Conservation (phyloP, 1,140 invertebrate species). For the Sarcophaga bullata region DNA sequence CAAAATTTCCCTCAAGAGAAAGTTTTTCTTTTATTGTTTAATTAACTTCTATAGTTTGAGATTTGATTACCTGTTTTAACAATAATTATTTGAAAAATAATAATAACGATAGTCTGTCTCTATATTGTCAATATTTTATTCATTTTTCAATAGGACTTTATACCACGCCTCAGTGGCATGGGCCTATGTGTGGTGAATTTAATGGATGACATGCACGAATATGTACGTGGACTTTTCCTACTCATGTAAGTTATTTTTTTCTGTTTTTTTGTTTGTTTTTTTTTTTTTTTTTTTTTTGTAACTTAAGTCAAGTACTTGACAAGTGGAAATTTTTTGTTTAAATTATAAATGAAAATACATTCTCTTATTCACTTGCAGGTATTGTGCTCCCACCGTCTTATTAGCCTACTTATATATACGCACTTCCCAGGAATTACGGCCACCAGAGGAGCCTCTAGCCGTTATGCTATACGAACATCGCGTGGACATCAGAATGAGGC, state of each 20-base stretch:
- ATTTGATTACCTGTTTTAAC: too few species aligned
- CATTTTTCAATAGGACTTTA: constrained; percentile 66
- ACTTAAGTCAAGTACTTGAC: not conserved
- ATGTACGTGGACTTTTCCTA: constrained; percentile 71
- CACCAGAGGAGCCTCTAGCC: constrained; percentile 67
- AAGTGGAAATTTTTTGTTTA: not conserved
- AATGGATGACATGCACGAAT: constrained; percentile 73
- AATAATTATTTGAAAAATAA: too few species aligned
- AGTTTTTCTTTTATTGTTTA: too few species aligned
- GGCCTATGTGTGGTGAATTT: constrained; percentile 72
- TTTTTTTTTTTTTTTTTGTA: too few species aligned
- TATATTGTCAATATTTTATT: not conserved
- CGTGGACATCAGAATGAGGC: constrained; percentile 59
- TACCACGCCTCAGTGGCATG: constrained; percentile 68
- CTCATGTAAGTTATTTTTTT: constrained; percentile 69
- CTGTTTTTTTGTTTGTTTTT: too few species aligned
- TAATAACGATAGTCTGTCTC: not conserved
- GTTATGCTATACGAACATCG: constrained; percentile 69
- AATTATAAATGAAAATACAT: not conserved
- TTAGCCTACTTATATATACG: constrained; percentile 73
- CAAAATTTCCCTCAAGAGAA: too few species aligned
- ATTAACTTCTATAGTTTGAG: too few species aligned
- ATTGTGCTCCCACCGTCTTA: constrained; percentile 73
- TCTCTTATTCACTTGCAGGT: constrained; percentile 65
- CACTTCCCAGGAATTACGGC: constrained; percentile 72